A percentile compares a stretch with the other conserved stretches of the same genome.
phyloP scores from a whole-genome alignment of 35 echinoderm and acorn worm genomes.

The Ophioderma brevispina region DNA sequence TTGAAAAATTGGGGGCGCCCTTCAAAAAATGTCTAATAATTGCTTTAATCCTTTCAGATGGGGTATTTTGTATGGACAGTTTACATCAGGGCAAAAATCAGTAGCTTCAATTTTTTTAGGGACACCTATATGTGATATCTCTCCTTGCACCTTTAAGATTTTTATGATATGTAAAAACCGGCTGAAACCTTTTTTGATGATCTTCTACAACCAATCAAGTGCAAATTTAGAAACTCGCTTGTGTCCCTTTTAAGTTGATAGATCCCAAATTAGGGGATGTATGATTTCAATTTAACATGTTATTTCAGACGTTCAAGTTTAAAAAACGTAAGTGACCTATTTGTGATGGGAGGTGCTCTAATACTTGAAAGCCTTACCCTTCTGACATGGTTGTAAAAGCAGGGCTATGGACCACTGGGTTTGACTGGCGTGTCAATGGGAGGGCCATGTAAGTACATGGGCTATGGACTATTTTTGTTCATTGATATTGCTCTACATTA shows the following conservation, averaged over 20 bases:
- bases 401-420: conserved; percentile 84
- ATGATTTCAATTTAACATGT: not conserved
- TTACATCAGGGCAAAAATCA: too few species aligned
- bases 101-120: too few species aligned
- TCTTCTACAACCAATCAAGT: not conserved
- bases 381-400: conserved; percentile 83
- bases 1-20: too few species aligned
- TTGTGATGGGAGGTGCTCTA: conserved; percentile 96
- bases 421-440: conserved; percentile 91
- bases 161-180: not conserved
- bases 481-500: too few species aligned
- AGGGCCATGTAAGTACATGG: conserved; percentile 96
- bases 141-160: too few species aligned
- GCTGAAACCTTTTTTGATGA: not conserved
- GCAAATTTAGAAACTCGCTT: not conserved
- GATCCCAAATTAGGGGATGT: too few species aligned
- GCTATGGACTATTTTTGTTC: too few species aligned
- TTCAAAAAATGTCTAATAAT: too few species aligned
- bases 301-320: conserved; percentile 70
- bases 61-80: too few species aligned
- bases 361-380: conserved; percentile 77
- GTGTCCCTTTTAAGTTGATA: not conserved
- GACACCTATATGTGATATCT: too few species aligned
- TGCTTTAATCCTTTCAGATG: too few species aligned
- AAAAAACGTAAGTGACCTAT: conserved; percentile 88